Percentiles rank a stretch among this genome's conserved stretches.
Evolutionary conservation across 2,888 invertebrate species (phyloP).

Genomic region (Cataglyphis albicans): DNA sequence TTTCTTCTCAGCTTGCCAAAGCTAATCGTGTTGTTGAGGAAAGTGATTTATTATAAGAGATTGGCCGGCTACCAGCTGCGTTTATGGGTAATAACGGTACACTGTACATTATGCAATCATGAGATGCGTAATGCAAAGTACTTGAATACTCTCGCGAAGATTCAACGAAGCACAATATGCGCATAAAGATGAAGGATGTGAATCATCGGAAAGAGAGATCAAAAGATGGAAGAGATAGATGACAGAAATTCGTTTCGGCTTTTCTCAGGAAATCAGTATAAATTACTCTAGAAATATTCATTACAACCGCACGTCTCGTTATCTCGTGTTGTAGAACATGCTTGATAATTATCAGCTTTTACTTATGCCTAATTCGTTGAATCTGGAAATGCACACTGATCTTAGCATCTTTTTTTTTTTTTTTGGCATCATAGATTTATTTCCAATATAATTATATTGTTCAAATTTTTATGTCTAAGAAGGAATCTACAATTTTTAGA

Average conservation of each 20-base stretch:
- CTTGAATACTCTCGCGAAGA: slow-evolving; percentile 25
- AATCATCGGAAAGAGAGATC: slow-evolving; percentile 10
- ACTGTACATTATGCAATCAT: slow-evolving; percentile 42
- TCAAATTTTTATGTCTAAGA: background rate
- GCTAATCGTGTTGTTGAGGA: slow-evolving; percentile 42
- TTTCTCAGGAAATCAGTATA: slow-evolving; percentile 75
- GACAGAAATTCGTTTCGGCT: slow-evolving; percentile 66
- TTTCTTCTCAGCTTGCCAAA: slow-evolving; percentile 24
- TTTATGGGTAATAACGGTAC: slow-evolving; percentile 46
- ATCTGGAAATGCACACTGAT: background rate
- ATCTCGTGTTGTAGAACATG: background rate
- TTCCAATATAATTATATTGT: background rate
- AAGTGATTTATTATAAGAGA: slow-evolving; percentile 53
- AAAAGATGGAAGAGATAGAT: slow-evolving; percentile 38
- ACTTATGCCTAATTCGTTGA: background rate
- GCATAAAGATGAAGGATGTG: slow-evolving; percentile 45
- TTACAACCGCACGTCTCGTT: background rate
- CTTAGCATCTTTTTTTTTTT: background rate
- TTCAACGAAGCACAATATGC: slow-evolving; percentile 44
- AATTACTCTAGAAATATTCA: slow-evolving; percentile 80
- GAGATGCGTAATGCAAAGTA: slow-evolving; percentile 43
- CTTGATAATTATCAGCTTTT: slow-evolving; percentile 9
- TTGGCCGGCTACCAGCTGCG: slow-evolving; percentile 42
- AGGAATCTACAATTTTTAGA: background rate
- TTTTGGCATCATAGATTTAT: background rate